Base-by-base conservation (phyloP, 2,888 invertebrate genomes). In the Eupithecia pulchellata region DNA sequence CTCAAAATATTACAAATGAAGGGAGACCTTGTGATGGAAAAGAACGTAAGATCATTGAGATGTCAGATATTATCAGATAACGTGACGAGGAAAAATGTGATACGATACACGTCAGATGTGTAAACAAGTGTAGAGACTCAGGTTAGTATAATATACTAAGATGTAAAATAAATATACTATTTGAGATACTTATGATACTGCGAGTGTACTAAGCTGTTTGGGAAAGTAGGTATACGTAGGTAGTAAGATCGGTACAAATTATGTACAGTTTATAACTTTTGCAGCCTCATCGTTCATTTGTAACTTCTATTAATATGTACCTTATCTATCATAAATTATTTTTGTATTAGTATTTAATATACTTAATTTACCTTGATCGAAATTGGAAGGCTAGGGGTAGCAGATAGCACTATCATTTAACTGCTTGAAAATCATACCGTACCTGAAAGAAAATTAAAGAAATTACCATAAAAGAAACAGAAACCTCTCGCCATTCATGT, bases 61-160 rank as follows among this genome's bases (percentile, higher is more conserved):
- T 82, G 86, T 85, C 85, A 77, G 66, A 72, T 67, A 71, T 79
- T 84, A 85, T 85, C 86, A 68, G 84, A 85, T 85, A 84, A 82
- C 77, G 77, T 74, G 78, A 80, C 78, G 77, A 80, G 78, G 82
- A 82, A 83, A 82, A 84, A 84, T 79, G 77, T 77, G 77, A 75
- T 79, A 78, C 73, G 76, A 72, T 74, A 75, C 63, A 79, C 78
- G 80, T 79, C 77, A 76, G 69, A 77, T 57, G 66, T 66, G 78
- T 78, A 77, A 77, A 78, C 75, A 76, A 25, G 30, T 67, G 64
- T 60, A 70, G 66, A 65, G 34, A 67, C 63, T 57, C 39, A 57
- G 34, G 39, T 14, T 32, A 32, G 20, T 64, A 52, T 17, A 52
- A 27, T 14, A 2, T 64, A 47, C 52, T 42, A 58, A 64, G 64